Evolutionary conservation across 1,140 invertebrate species (phyloP).

Genomic region (Pseudomyrmex sp.): DNA sequence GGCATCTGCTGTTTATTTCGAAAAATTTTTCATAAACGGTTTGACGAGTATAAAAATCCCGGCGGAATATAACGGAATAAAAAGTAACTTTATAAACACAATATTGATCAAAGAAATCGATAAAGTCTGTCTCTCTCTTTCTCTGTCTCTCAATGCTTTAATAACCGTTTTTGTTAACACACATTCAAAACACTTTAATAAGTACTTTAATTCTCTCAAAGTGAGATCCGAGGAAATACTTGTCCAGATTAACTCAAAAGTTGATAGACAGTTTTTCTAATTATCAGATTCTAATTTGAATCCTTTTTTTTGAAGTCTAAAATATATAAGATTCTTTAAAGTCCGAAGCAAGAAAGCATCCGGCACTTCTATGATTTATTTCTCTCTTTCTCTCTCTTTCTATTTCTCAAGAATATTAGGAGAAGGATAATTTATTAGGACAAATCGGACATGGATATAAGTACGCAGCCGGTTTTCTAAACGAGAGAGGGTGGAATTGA

Average conservation of each 20-base stretch:
- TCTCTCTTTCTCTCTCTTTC: too few relatives aligned
- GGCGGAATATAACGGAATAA: slow-evolving; percentile 94
- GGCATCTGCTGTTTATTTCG: slow-evolving; percentile 72
- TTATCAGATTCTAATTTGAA: slow-evolving; percentile 95
- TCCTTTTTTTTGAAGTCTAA: slow-evolving; percentile 86
- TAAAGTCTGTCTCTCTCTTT: slow-evolving; percentile 87
- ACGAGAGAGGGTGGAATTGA: slow-evolving; percentile 95
- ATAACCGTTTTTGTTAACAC: slow-evolving; percentile 94
- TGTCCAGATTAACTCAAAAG: slow-evolving; percentile 92
- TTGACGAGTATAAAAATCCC: slow-evolving; percentile 97
- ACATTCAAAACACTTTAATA: slow-evolving; percentile 97
- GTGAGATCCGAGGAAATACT: slow-evolving; percentile 93
- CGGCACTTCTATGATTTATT: slow-evolving; percentile 95
- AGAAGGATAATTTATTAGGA: slow-evolving; percentile 92
- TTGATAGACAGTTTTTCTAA: slow-evolving; percentile 91
- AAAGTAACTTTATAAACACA: slow-evolving; percentile 94
- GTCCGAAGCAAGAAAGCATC: slow-evolving; percentile 94
- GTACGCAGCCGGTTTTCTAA: slow-evolving; percentile 97
- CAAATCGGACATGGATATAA: slow-evolving; percentile 97
- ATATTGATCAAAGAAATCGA: slow-evolving; percentile 96
- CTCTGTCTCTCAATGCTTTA: too few relatives aligned
- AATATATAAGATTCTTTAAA: slow-evolving; percentile 86
- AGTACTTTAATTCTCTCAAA: slow-evolving; percentile 94
- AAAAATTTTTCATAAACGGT: slow-evolving; percentile 89
- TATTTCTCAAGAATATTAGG: slow-evolving; percentile 93